phyloP scores from a whole-genome alignment of 2,113 vertebrate species.

The Artemisiospiza belli region DNA sequence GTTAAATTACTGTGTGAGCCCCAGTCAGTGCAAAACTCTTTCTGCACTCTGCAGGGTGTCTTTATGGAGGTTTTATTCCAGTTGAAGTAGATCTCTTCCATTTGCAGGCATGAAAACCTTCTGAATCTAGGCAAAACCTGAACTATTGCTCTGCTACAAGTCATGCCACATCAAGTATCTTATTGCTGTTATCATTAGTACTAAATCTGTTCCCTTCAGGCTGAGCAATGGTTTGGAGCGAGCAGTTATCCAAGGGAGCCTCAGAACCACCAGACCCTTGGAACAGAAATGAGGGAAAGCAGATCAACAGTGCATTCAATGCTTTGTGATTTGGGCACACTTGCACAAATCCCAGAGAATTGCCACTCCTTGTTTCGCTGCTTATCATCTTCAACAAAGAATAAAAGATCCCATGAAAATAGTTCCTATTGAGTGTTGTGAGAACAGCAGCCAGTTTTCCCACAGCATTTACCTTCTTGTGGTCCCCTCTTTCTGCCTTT shows the following conservation, averaged over 20 bases:
- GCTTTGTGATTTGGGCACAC: neutral
- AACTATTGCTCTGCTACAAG: neutral
- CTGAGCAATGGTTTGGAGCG: rapidly evolving
- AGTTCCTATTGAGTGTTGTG: neutral
- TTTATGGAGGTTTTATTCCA: neutral
- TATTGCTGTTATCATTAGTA: neutral
- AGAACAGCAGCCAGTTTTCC: neutral
- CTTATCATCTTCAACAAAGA: neutral
- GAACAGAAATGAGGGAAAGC: neutral
- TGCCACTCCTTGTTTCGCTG: neutral
- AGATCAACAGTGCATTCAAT: neutral
- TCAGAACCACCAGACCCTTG: neutral
- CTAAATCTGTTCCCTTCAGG: neutral
- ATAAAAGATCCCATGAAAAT: neutral
- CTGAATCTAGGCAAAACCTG: neutral
- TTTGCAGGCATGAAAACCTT: neutral
- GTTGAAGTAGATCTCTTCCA: neutral
- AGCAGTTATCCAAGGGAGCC: neutral
- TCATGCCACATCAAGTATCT: neutral
- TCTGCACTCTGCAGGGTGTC: neutral
- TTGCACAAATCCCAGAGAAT: neutral
- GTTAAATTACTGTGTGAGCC: neutral
- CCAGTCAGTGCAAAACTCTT: neutral
- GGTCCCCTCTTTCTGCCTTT: neutral
- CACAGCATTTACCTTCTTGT: rapidly evolving